Evolutionary conservation across 2,888 invertebrate species (phyloP).

Genomic region (Xestia rhomboidea): DNA sequence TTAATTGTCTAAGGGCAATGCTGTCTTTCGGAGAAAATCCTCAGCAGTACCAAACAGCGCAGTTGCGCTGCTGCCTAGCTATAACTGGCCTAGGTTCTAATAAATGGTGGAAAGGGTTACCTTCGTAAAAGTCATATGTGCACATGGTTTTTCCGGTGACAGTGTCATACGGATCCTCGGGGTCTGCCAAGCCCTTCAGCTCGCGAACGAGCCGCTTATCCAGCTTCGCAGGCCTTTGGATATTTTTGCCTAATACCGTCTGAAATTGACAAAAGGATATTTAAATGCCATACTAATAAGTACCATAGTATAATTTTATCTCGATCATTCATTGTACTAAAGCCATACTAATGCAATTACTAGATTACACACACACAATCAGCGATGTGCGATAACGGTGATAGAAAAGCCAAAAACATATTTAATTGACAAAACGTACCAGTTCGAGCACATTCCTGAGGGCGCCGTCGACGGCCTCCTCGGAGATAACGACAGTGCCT

Average conservation of each 20-base stretch:
- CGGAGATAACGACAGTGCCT: conserved; percentile 98
- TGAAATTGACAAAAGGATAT: conserved; percentile 77
- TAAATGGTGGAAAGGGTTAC: conserved; percentile 79
- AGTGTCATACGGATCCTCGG: conserved; percentile 96
- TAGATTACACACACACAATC: background rate
- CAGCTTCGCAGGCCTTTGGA: conserved; percentile 95
- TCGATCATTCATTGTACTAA: background rate
- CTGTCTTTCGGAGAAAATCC: background rate
- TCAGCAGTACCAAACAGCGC: background rate
- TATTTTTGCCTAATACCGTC: conserved; percentile 96
- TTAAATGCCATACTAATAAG: background rate
- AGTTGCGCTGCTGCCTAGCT: background rate
- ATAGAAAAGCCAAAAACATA: background rate
- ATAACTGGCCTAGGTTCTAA: background rate
- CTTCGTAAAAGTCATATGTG: conserved; percentile 99
- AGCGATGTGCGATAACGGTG: background rate
- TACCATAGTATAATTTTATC: background rate
- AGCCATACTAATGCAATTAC: background rate
- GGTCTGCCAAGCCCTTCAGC: conserved; percentile 93
- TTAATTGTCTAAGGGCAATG: background rate
- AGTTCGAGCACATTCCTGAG: conserved; percentile 95
- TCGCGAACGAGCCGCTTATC: conserved; percentile 95
- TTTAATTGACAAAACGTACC: conserved; percentile 89
- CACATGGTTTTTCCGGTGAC: conserved; percentile 98
- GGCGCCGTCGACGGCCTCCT: conserved; percentile 97